A percentile compares a stretch with the other conserved stretches of the same genome.
Conservation (phyloP, 2,113 vertebrate species). For the Otis tarda region DNA sequence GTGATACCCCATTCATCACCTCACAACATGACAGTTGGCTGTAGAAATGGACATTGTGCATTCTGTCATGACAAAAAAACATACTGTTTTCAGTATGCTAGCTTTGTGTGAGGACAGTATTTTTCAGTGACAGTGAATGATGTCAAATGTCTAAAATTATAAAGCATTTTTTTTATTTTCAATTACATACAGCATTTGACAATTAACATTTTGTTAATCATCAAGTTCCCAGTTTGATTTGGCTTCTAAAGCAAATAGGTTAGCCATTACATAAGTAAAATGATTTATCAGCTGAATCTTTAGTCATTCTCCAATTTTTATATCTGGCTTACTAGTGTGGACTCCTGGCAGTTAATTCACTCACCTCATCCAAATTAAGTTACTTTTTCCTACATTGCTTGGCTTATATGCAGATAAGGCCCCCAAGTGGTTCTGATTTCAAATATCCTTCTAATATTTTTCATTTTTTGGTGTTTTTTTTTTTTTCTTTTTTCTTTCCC, state of each 20-base stretch:
- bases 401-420: background rate
- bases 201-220: constrained; percentile 71
- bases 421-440: background rate
- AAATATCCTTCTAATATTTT: background rate
- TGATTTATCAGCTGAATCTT: constrained; percentile 49
- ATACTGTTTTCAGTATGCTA: background rate
- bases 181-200: constrained; percentile 43
- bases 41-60: background rate
- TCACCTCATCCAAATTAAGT: background rate
- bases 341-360: constrained; percentile 39
- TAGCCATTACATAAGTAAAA: constrained; percentile 46
- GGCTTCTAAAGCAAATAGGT: constrained; percentile 56
- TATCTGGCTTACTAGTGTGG: constrained; percentile 5
- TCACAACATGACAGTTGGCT: background rate
- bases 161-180: constrained; percentile 63
- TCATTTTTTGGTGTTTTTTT: background rate
- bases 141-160: constrained; percentile 63
- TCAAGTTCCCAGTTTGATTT: constrained; percentile 41
- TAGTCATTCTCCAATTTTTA: constrained; percentile 39
- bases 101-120: background rate
- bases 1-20: background rate
- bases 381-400: background rate
- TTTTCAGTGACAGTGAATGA: constrained; percentile 38
- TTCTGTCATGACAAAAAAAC: background rate
- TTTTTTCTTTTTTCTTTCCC: accelerated